Evolutionary conservation across 2,113 vertebrate genomes (phyloP).

Genomic region (Erpornis zantholeuca): DNA sequence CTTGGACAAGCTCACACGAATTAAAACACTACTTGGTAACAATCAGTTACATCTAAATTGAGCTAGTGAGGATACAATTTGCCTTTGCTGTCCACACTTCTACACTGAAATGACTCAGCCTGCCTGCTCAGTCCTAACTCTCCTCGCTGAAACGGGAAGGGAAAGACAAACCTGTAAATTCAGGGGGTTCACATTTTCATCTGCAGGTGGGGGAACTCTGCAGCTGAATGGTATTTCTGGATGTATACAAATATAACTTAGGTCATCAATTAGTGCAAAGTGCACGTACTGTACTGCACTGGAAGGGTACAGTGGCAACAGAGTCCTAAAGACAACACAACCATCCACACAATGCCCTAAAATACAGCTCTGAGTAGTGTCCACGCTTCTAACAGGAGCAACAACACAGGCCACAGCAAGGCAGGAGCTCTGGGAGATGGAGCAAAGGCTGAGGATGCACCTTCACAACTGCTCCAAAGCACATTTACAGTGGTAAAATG

Average conservation of each 20-base stretch:
- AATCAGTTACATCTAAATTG: not conserved
- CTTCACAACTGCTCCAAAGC: not conserved
- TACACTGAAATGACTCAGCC: not conserved
- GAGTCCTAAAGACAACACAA: not conserved
- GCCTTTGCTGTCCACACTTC: not conserved
- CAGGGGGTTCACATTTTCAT: not conserved
- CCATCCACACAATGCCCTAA: not conserved
- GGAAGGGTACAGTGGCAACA: not conserved
- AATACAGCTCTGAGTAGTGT: not conserved
- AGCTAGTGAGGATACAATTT: not conserved
- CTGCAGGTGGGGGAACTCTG: not conserved
- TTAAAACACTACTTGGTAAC: not conserved
- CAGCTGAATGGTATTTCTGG: not conserved
- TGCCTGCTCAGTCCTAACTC: accelerated
- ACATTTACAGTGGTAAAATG: not conserved
- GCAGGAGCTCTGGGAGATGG: accelerated
- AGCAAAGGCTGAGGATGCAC: not conserved
- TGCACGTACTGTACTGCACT: not conserved
- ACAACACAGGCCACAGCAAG: not conserved
- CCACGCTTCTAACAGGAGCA: accelerated
- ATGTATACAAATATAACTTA: not conserved
- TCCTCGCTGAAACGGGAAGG: accelerated
- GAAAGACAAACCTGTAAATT: not conserved
- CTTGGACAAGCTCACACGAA: not conserved
- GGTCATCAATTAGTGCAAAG: not conserved